These are phyloP conservation scores for Poeciliopsis presidionis DNA, from an alignment of 2,797 vertebrate species.

Conservation along the genomic window DNA sequence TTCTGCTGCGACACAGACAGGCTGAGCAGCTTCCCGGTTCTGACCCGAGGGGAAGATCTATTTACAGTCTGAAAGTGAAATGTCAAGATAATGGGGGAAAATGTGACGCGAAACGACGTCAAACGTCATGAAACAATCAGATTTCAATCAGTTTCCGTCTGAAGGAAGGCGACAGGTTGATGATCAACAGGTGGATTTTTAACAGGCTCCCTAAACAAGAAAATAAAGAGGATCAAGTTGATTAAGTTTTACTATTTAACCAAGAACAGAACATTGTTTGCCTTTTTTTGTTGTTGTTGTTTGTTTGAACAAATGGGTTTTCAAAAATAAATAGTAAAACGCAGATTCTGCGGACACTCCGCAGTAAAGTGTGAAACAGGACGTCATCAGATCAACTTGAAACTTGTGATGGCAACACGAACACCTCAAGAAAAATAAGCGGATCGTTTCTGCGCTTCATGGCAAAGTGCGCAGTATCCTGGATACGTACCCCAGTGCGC, in stretches of 20 bases:
- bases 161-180: slow-evolving; percentile 39
- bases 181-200: slow-evolving; percentile 73
- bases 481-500: slow-evolving; percentile 80
- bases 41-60: slow-evolving; percentile 12
- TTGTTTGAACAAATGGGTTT: not conserved
- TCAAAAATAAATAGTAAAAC: not conserved
- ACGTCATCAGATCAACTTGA: not conserved
- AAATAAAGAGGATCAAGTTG: too few species aligned
- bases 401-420: not conserved
- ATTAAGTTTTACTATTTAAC: not conserved
- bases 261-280: not conserved
- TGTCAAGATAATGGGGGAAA: slow-evolving; percentile 20
- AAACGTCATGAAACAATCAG: not conserved
- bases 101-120: not conserved
- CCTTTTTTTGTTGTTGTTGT: not conserved
- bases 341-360: not conserved
- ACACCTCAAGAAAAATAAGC: fast-evolving
- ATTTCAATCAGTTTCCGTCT: slow-evolving; percentile 13
- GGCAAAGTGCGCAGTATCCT: slow-evolving; percentile 25
- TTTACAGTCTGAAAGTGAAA: slow-evolving; percentile 29
- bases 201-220: slow-evolving; percentile 7
- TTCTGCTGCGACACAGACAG: not conserved
- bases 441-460: not conserved
- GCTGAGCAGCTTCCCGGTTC: slow-evolving; percentile 32
- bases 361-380: not conserved